phyloP scores from a whole-genome alignment of 92 coral and sea anemone species.

The Phenganax subtilis region DNA sequence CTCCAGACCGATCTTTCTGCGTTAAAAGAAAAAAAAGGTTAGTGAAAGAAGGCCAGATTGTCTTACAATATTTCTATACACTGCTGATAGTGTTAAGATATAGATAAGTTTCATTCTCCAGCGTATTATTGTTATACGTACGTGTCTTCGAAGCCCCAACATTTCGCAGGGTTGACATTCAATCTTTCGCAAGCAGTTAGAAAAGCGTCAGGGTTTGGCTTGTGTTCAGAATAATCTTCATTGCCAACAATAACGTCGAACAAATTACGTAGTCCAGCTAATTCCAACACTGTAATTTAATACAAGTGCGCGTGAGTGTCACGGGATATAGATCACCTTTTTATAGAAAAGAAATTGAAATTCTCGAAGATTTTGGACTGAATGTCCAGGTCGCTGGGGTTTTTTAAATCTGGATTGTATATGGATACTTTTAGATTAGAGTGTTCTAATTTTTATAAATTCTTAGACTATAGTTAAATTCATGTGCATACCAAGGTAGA shows the following conservation, averaged over 20 bases:
- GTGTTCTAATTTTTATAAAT: too few relatives aligned
- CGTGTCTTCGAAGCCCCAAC: conserved; percentile 99
- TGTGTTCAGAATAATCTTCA: conserved; percentile 81
- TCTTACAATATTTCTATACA: neutral
- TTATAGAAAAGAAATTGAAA: neutral
- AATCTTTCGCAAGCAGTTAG: conserved; percentile 75
- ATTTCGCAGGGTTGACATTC: conserved; percentile 69
- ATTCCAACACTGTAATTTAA: conserved; percentile 55
- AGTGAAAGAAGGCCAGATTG: too few relatives aligned
- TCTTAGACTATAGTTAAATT: too few relatives aligned
- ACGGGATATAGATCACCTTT: neutral
- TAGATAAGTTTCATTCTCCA: neutral
- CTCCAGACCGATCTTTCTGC: conserved; percentile 84
- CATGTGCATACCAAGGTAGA: too few relatives aligned
- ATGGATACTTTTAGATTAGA: too few relatives aligned
- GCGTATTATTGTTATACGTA: conserved; percentile 45
- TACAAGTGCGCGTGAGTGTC: neutral
- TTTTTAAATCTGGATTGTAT: neutral
- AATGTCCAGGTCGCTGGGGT: neutral
- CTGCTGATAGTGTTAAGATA: neutral
- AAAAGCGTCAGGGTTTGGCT: conserved; percentile 89
- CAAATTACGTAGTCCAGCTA: conserved; percentile 63
- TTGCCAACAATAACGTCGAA: conserved; percentile 87
- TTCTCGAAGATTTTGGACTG: neutral
- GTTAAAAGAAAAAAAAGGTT: neutral